Conservation (phyloP, 2,888 invertebrate species). For the Amphiduros pacificus region DNA sequence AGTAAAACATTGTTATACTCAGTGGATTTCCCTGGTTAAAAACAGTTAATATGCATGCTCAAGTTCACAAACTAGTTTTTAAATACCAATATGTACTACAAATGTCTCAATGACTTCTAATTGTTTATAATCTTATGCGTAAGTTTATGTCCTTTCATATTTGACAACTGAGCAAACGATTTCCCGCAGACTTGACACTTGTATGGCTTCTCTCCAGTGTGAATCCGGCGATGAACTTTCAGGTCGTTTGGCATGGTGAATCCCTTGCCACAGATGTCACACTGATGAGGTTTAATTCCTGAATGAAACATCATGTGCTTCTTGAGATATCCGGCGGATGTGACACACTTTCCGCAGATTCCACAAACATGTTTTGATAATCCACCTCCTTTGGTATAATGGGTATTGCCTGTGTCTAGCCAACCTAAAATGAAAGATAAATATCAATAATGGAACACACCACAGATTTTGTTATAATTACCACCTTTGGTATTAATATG, state of each 20-base stretch:
- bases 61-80: no score
- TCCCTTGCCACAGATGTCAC: background rate
- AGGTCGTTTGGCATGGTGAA: background rate
- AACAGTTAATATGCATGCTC: no score
- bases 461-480: no score
- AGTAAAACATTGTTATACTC: no score
- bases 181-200: background rate
- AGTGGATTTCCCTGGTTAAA: no score
- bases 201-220: conserved; percentile 11
- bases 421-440: no score
- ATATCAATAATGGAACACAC: no score
- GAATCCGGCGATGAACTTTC: background rate
- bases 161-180: background rate
- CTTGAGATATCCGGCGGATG: background rate
- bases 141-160: background rate
- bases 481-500: no score
- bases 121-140: background rate
- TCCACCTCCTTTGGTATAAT: no score
- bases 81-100: no score
- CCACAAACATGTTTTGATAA: background rate
- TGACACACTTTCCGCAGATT: background rate
- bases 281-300: conserved; percentile 1
- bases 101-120: no score
- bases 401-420: no score
- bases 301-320: conserved; percentile 6